phyloP scores from a whole-genome alignment of 2,113 vertebrate species.

The Arvicanthis niloticus region DNA sequence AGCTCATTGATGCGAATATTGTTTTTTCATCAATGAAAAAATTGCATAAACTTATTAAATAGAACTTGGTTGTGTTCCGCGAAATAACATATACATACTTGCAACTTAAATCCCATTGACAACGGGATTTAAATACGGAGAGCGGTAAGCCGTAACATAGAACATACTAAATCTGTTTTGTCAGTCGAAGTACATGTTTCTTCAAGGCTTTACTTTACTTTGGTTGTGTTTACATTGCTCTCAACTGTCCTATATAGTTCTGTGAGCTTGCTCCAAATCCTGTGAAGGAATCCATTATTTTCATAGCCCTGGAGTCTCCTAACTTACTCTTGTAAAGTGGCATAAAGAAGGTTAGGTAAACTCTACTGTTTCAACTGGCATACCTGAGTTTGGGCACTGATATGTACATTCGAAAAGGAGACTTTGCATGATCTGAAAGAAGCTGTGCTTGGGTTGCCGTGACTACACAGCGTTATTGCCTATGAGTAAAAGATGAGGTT shows the following conservation, averaged over 20 bases:
- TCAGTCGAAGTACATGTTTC: slow-evolving; percentile 58
- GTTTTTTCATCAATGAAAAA: slow-evolving; percentile 71
- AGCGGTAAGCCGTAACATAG: slow-evolving; percentile 68
- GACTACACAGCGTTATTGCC: not conserved
- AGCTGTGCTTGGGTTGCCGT: not conserved
- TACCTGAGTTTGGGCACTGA: slow-evolving; percentile 49
- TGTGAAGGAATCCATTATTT: slow-evolving; percentile 15
- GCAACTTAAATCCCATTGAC: slow-evolving; percentile 45
- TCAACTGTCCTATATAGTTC: not conserved
- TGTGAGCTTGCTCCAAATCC: slow-evolving; percentile 5
- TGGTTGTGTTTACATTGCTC: slow-evolving; percentile 3
- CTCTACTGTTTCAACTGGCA: not conserved
- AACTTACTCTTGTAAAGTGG: not conserved
- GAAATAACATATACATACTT: slow-evolving; percentile 82
- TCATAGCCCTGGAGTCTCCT: not conserved
- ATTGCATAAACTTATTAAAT: slow-evolving; percentile 76
- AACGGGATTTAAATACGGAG: slow-evolving; percentile 69
- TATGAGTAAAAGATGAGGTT: not conserved
- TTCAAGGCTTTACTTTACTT: slow-evolving; percentile 66
- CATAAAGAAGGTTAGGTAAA: not conserved
- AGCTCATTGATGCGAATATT: slow-evolving; percentile 76
- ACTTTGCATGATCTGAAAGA: not conserved
- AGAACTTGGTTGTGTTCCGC: slow-evolving; percentile 84
- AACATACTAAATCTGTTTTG: slow-evolving; percentile 57
- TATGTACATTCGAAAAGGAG: not conserved